These are phyloP conservation scores for Phthorimaea operculella DNA, from an alignment of 1,140 invertebrate species.

Conservation along the genomic window DNA sequence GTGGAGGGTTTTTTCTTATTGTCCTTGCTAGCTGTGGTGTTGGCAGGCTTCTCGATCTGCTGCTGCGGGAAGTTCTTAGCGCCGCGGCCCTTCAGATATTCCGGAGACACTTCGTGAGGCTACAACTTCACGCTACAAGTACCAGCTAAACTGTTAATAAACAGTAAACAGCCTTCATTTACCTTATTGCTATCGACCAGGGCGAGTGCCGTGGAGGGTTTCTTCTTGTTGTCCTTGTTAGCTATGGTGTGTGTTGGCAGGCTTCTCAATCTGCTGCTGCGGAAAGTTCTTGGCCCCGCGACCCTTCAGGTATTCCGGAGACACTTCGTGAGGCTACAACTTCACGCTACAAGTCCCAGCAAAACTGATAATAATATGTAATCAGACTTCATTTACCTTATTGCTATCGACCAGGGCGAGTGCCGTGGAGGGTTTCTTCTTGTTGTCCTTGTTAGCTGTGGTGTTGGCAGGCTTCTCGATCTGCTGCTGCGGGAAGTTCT, in stretches of 20 bases:
- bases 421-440: constrained; percentile 36
- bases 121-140: no score
- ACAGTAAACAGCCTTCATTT: constrained; percentile 7
- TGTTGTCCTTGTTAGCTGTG: constrained; percentile 35
- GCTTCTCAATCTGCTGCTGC: constrained; percentile 33
- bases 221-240: constrained; percentile 51
- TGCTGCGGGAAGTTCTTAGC: constrained; percentile 43
- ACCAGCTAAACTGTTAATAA: no score
- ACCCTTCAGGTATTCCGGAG: constrained; percentile 61
- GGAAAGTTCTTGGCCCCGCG: constrained; percentile 49
- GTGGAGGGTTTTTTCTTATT: constrained; percentile 43
- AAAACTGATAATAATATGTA: neutral
- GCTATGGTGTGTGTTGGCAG: constrained; percentile 24
- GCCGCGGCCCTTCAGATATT: constrained; percentile 59
- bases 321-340: constrained; percentile 59
- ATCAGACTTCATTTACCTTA: constrained; percentile 36
- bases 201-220: constrained; percentile 22
- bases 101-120: constrained; percentile 63
- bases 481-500: constrained; percentile 36
- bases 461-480: constrained; percentile 37
- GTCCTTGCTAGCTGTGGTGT: constrained; percentile 29
- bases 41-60: constrained; percentile 37
- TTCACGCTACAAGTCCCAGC: no score
- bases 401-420: constrained; percentile 25
- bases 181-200: constrained; percentile 37